Percentiles rank a stretch among this genome's conserved stretches.
Conservation (phyloP, 1,140 invertebrate genomes). For the Bombyx mori region DNA sequence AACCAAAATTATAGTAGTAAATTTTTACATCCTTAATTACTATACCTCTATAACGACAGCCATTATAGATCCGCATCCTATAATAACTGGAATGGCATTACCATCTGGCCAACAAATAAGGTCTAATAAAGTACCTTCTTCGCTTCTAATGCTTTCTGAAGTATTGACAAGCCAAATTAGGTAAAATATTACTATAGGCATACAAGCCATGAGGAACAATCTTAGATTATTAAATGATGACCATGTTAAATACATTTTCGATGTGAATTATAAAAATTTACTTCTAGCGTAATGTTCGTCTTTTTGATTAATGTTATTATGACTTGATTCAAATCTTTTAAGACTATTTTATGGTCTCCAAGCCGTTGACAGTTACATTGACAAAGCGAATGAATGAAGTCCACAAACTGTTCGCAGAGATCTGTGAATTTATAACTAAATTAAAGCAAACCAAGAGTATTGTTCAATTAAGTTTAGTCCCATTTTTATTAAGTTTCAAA, state of each 20-base stretch:
- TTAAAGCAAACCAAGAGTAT: no score
- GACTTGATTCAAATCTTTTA: no score
- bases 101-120: constrained; percentile 38
- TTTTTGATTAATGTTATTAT: constrained; percentile 3
- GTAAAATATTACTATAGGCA: constrained; percentile 60
- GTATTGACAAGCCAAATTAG: constrained; percentile 61
- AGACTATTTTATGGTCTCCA: no score
- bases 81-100: constrained; percentile 36
- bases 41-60: constrained; percentile 44
- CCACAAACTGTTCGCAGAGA: no score
- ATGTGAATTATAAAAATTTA: background rate
- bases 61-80: constrained; percentile 28
- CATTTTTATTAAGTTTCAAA: no score
- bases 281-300: background rate
- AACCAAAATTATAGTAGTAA: no score
- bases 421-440: no score
- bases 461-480: no score
- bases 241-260: constrained; percentile 47
- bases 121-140: constrained; percentile 51
- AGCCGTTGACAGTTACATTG: no score
- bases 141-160: constrained; percentile 54
- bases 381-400: no score
- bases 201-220: constrained; percentile 57
- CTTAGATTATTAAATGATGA: constrained; percentile 57
- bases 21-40: background rate